Base-by-base conservation (phyloP, 1,140 invertebrate species). In the Apis dorsata region DNA sequence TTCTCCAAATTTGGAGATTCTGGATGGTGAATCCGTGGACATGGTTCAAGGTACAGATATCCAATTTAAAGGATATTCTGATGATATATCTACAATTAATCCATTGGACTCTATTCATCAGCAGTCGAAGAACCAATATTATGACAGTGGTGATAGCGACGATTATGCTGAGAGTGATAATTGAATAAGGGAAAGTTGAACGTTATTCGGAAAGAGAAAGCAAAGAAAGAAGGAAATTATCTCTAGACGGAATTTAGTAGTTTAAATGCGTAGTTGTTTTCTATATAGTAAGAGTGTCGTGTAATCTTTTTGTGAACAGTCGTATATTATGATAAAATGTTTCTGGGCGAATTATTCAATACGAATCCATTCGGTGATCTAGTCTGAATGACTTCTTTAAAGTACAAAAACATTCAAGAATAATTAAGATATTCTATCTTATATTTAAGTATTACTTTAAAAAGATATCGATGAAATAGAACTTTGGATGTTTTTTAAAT, bases 131-230 rank as follows among this genome's bases (percentile, higher is more conserved):
- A 73, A 49, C 55, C 81, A 89, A 57, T 91, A 92, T 77, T 93
- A 93, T 65, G 92, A 94, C 81, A 94, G 92, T 73, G 92, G 91
- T 65, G 93, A 94, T 79, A 94, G 93, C 85, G 93, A 94, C 59
- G 93, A 94, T 89, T 94, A 94, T 57, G 93, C 93, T 10, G 93
- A 93, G 53, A 94, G 93, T 88, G 93, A 94, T 85, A 92, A 94
- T 86, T 94, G 82, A 92, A 69, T 59, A 60, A 4, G 28, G n/a
- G 24, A 17, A 28, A 63, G 28, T 2, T 19, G 34, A 63, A 55
- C 44, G 34, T 73, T 12, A 21, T 12, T 21, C 8, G n/a, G 24
- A 24, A 72, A 28, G 70, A 53, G 51, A 21, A 72, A 34, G 44
- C 59, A 63, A 75, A n/a, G 15, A 17, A 53, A 62, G 49, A 15